Evolutionary conservation across 2,888 invertebrate genomes (phyloP).

Genomic region (Metacarcinus magister): DNA sequence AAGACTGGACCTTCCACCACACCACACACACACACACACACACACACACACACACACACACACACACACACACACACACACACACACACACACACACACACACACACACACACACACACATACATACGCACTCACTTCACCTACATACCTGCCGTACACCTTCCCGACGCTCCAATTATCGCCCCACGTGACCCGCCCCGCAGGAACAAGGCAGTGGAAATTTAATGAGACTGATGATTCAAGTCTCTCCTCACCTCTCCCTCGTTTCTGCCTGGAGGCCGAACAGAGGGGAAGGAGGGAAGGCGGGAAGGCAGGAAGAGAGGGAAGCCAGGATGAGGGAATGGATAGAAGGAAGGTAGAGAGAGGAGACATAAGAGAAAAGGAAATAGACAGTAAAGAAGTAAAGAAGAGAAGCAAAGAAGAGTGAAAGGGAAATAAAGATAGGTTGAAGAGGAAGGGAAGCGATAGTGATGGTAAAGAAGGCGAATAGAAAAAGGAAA

Average conservation of each 20-base stretch:
- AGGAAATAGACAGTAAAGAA: background rate
- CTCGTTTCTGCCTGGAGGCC: background rate
- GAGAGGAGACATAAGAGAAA: background rate
- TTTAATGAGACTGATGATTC: constrained; percentile 40
- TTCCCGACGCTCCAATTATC: background rate
- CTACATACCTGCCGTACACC: background rate
- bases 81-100: background rate
- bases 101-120: background rate
- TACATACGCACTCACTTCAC: background rate
- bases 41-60: too few relatives aligned
- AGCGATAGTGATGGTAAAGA: background rate
- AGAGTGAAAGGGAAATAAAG: background rate
- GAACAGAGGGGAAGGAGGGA: background rate
- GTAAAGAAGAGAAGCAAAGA: background rate
- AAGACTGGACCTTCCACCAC: too few relatives aligned
- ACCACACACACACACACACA: too few relatives aligned
- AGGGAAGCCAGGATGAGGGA: background rate
- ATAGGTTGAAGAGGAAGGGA: background rate
- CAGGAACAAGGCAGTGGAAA: constrained; percentile 29
- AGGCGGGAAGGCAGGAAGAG: background rate
- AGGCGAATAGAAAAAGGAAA: background rate
- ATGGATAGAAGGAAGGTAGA: background rate
- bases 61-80: background rate
- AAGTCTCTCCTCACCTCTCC: background rate
- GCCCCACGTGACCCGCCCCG: background rate